Percentiles rank a stretch among this genome's conserved stretches.
These are phyloP conservation scores for Subacronicta megacephala DNA, from an alignment of 2,888 invertebrate species.

Conservation along the genomic window DNA sequence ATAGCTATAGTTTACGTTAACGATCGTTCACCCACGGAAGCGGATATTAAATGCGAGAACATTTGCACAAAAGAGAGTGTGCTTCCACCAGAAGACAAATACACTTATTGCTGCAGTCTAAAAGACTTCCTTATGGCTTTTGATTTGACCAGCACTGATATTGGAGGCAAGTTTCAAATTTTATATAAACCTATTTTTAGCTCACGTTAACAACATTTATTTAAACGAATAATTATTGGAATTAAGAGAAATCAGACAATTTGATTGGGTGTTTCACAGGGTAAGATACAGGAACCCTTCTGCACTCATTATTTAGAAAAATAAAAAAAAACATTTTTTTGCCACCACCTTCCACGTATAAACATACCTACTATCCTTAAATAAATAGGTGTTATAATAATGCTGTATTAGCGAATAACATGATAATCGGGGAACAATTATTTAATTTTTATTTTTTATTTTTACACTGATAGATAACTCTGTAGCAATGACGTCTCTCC, in stretches of 20 bases:
- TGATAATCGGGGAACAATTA: too few relatives aligned
- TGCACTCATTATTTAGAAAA: not conserved
- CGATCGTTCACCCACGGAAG: slow-evolving; percentile 32
- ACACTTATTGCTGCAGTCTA: slow-evolving; percentile 53
- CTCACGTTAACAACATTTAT: too few relatives aligned
- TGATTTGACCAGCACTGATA: slow-evolving; percentile 6
- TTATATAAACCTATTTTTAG: too few relatives aligned
- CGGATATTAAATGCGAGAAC: slow-evolving; percentile 48
- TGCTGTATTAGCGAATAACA: too few relatives aligned
- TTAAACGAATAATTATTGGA: too few relatives aligned
- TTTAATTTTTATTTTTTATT: too few relatives aligned
- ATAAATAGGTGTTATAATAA: too few relatives aligned
- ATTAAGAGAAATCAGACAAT: not conserved
- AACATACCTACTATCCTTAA: too few relatives aligned
- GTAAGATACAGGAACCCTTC: not conserved
- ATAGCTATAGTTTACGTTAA: slow-evolving; percentile 55
- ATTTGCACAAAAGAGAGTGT: slow-evolving; percentile 25
- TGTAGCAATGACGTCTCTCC: too few relatives aligned
- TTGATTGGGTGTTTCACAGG: not conserved
- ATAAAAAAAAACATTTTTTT: too few relatives aligned
- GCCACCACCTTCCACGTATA: too few relatives aligned
- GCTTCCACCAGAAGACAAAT: slow-evolving; percentile 20
- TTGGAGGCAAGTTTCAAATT: slow-evolving; percentile 38
- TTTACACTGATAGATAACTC: too few relatives aligned
- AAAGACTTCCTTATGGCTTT: slow-evolving; percentile 43